Evolutionary conservation across 1,140 invertebrate species (phyloP).

Genomic region (Helicoverpa zea): DNA sequence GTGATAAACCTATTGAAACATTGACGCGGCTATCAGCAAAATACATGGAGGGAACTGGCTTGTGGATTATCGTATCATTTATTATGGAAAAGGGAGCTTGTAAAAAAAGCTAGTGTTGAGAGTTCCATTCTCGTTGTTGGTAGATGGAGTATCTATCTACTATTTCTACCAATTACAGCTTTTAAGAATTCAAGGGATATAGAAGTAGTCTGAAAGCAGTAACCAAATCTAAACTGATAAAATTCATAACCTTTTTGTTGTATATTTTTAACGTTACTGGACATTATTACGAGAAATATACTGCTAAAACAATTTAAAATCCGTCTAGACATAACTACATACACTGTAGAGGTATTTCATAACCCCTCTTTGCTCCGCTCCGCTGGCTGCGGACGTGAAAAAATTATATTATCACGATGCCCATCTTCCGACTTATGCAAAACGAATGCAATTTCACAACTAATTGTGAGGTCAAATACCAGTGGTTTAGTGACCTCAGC

Average conservation of each 20-base stretch:
- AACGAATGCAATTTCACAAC: constrained; percentile 47
- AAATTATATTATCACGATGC: constrained; percentile 11
- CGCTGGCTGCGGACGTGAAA: background rate
- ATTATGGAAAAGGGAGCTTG: too few relatives aligned
- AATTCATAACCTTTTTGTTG: too few relatives aligned
- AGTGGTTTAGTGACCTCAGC: constrained; percentile 50
- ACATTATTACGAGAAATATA: too few relatives aligned
- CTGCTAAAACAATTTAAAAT: background rate
- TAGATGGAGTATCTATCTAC: background rate
- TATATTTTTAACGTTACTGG: too few relatives aligned
- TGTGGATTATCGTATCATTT: background rate
- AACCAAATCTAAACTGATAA: too few relatives aligned
- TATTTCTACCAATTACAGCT: background rate
- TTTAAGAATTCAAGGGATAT: too few relatives aligned
- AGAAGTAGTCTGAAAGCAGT: too few relatives aligned
- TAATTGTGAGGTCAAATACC: constrained; percentile 44
- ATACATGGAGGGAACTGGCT: background rate
- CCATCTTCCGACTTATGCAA: constrained; percentile 17
- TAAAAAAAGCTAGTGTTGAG: too few relatives aligned
- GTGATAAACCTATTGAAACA: constrained; percentile 21
- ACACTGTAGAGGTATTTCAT: background rate
- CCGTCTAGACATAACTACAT: background rate
- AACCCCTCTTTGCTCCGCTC: background rate
- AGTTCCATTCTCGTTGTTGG: too few relatives aligned
- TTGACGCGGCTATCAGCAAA: constrained; percentile 2